These are phyloP conservation scores for Ectropis grisescens DNA, from an alignment of 1,140 invertebrate species.

Conservation along the genomic window DNA sequence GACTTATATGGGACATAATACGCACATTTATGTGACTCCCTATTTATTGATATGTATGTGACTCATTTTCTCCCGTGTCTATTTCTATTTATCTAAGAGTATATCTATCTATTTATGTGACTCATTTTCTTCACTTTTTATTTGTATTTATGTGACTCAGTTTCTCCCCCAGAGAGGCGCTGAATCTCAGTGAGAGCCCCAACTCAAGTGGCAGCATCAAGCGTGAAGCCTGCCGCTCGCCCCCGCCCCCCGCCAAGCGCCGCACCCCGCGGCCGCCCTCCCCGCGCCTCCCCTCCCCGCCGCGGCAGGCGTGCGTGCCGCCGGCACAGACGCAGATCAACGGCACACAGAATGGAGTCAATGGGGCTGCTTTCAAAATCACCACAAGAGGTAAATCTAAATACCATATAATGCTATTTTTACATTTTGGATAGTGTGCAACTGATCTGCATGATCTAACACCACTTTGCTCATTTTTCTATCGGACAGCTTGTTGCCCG, in stretches of 20 bases:
- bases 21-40: no score
- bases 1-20: no score
- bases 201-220: constrained; percentile 65
- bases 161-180: constrained; percentile 71
- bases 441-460: no score
- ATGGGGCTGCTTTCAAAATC: constrained; percentile 90
- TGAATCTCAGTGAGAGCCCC: constrained; percentile 75
- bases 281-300: constrained; percentile 41
- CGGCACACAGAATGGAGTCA: constrained; percentile 30
- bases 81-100: no score
- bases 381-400: constrained; percentile 89
- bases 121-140: no score
- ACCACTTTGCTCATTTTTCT: no score
- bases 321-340: constrained; percentile 46
- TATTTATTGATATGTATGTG: no score
- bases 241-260: constrained; percentile 74
- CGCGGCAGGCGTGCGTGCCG: constrained; percentile 15
- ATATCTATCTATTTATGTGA: no score
- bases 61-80: no score
- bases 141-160: no score
- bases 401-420: constrained; percentile 2
- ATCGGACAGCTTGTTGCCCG: no score
- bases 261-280: constrained; percentile 45
- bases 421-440: no score
- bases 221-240: constrained; percentile 72